phyloP scores from a whole-genome alignment of 2,113 vertebrate species.

The Oncorhynchus mykiss region DNA sequence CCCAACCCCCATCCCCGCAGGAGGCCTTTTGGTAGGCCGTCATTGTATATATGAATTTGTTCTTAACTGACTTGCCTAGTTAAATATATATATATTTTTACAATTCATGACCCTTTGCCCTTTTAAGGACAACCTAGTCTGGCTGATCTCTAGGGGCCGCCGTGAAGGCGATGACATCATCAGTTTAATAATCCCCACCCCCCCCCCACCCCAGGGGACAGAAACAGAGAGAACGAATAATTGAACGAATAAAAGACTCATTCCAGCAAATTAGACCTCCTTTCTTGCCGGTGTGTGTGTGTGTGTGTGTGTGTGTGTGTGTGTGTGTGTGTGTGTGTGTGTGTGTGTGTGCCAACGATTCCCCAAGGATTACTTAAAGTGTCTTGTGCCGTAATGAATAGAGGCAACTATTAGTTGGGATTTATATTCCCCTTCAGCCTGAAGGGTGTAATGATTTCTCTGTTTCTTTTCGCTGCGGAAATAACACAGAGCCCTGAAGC shows the following conservation, averaged over 20 bases:
- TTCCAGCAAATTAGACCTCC: slow-evolving; percentile 41
- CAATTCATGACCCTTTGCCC: too few relatives aligned
- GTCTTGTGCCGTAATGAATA: slow-evolving; percentile 68
- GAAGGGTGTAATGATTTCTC: slow-evolving; percentile 70
- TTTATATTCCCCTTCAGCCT: slow-evolving; percentile 52
- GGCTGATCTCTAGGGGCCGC: background rate
- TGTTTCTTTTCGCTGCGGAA: slow-evolving; percentile 71
- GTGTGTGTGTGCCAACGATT: slow-evolving; percentile 7
- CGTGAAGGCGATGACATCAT: slow-evolving; percentile 20
- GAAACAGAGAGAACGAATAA: slow-evolving; percentile 28
- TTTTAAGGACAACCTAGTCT: too few relatives aligned
- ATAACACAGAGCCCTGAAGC: slow-evolving; percentile 68
- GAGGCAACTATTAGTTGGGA: slow-evolving; percentile 62
- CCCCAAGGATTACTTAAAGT: slow-evolving; percentile 52
- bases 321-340: background rate
- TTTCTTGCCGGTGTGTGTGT: background rate
- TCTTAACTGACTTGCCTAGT: too few relatives aligned
- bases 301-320: background rate
- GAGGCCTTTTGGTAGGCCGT: too few relatives aligned
- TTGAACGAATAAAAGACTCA: slow-evolving; percentile 34
- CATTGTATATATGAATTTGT: too few relatives aligned
- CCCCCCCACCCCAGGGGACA: slow-evolving; percentile 5
- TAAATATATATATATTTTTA: too few relatives aligned
- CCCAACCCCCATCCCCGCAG: too few relatives aligned
- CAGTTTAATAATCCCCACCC: background rate